Percentiles rank a stretch among this genome's conserved stretches.
These are phyloP conservation scores for Cotesia typhae DNA, from an alignment of 1,140 invertebrate species.

Conservation along the genomic window DNA sequence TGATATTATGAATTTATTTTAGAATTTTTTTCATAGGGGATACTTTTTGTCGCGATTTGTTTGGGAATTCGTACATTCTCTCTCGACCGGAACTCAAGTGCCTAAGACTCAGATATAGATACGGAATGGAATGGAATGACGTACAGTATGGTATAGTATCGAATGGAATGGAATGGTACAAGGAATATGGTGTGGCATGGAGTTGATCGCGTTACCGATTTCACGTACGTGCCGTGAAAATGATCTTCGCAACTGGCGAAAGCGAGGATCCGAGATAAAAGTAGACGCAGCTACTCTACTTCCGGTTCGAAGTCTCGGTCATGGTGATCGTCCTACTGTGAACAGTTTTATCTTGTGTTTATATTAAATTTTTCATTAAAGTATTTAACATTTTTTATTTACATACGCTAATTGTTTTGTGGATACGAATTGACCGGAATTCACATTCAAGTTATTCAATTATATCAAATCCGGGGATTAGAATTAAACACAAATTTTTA, in stretches of 20 bases:
- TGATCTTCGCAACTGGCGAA: slow-evolving; percentile 46
- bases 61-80: too few species aligned
- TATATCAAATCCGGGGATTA: too few species aligned
- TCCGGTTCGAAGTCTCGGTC: slow-evolving; percentile 44
- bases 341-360: slow-evolving; percentile 5
- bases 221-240: slow-evolving; percentile 46
- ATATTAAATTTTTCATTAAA: not conserved
- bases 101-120: not conserved
- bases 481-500: too few species aligned
- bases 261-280: slow-evolving; percentile 38
- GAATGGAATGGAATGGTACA: too few species aligned
- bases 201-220: slow-evolving; percentile 48
- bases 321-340: slow-evolving; percentile 27
- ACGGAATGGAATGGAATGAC: not conserved
- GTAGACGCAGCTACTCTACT: slow-evolving; percentile 32
- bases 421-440: too few species aligned
- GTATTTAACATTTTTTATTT: not conserved
- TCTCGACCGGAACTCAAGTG: too few species aligned
- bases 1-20: too few species aligned
- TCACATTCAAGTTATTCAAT: too few species aligned
- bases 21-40: too few species aligned
- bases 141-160: not conserved
- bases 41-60: too few species aligned
- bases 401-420: not conserved
- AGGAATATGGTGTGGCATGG: slow-evolving; percentile 5